A percentile compares a stretch with the other conserved stretches of the same genome.
Evolutionary conservation across 2,888 invertebrate species (phyloP).

Genomic region (Bibio marci): DNA sequence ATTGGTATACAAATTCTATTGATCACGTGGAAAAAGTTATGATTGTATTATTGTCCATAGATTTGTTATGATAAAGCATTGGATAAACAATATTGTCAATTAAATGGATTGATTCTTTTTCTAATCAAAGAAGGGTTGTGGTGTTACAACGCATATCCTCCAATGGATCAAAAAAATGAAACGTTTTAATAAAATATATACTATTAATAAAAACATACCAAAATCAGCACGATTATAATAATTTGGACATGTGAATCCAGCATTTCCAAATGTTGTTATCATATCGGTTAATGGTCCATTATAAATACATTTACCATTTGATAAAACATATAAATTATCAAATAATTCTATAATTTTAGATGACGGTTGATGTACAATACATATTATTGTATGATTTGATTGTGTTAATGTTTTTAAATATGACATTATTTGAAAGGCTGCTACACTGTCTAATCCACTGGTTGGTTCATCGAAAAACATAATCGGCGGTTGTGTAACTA

Average conservation of each 20-base stretch:
- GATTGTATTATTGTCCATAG: too few species aligned
- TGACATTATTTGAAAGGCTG: conserved; percentile 63
- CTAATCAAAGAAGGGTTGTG: too few species aligned
- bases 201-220: too few species aligned
- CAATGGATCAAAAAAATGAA: too few species aligned
- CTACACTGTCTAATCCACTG: conserved; percentile 63
- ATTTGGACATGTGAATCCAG: conserved; percentile 58
- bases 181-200: conserved; percentile 14
- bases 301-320: conserved; percentile 58
- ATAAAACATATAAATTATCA: conserved; percentile 68
- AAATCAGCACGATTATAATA: conserved; percentile 86
- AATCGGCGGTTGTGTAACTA: conserved; percentile 78
- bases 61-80: too few species aligned
- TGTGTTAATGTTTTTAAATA: conserved; percentile 60
- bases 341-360: conserved; percentile 71
- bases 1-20: too few species aligned
- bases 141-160: too few species aligned
- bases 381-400: conserved; percentile 69
- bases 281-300: conserved; percentile 58
- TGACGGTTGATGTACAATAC: conserved; percentile 83
- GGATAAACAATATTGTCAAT: too few species aligned
- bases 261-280: conserved; percentile 48
- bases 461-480: conserved; percentile 94
- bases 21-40: too few species aligned
- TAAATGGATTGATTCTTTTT: too few species aligned